Evolutionary conservation across 2,888 invertebrate species (phyloP).

Genomic region (Apeira syringaria): DNA sequence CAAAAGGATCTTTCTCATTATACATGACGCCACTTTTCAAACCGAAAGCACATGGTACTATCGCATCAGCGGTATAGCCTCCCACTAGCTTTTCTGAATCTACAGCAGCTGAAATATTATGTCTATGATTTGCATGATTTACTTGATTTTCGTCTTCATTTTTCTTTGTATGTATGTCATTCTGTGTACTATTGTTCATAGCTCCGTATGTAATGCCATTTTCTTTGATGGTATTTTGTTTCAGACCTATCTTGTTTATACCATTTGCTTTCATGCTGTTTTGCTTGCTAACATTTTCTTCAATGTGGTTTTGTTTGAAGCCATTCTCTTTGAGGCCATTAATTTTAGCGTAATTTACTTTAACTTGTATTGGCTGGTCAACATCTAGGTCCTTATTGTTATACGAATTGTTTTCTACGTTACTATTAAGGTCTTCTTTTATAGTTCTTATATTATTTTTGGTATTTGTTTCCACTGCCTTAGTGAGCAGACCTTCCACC

Average conservation of each 20-base stretch:
- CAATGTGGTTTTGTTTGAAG: constrained; percentile 6
- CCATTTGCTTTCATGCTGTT: constrained; percentile 1
- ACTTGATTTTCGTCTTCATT: constrained; percentile 2
- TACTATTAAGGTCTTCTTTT: constrained; percentile 17
- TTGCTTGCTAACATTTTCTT: constrained; percentile 1
- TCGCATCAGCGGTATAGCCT: constrained; percentile 76
- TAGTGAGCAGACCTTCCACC: constrained; percentile 44
- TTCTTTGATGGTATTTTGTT: constrained; percentile 2
- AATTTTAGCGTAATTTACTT: neutral
- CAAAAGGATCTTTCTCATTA: constrained; percentile 67
- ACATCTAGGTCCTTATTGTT: neutral
- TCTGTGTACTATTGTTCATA: neutral
- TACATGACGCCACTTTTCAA: constrained; percentile 73
- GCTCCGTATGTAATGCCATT: neutral
- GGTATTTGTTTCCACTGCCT: constrained; percentile 30
- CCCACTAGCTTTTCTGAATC: constrained; percentile 68
- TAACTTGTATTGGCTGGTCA: constrained; percentile 2
- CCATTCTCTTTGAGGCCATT: neutral
- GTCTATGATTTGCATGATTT: constrained; percentile 15
- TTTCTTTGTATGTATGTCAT: neutral
- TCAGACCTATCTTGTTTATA: neutral
- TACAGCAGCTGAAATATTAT: constrained; percentile 39
- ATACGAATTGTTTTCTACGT: constrained; percentile 3
- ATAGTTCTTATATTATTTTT: constrained; percentile 16
- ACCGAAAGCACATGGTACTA: constrained; percentile 76